Evolutionary conservation across 2,797 vertebrate genomes (phyloP), one percentile per base, ranked within the genome.

Genomic region (Bovichtus diacanthus): DNA sequence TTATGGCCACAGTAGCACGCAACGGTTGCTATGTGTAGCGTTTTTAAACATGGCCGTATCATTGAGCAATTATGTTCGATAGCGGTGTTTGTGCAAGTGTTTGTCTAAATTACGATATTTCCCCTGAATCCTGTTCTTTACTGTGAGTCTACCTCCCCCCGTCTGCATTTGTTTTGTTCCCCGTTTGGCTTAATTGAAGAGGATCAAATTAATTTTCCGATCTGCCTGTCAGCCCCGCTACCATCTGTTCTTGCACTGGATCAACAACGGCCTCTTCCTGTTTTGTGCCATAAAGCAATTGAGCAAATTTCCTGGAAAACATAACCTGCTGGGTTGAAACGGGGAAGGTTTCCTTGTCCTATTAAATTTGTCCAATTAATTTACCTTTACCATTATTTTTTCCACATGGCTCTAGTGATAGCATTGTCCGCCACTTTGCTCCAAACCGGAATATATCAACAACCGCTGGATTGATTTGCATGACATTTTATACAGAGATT

Each of bases 201-300:
- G 3, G 10, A 56, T 39, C 7, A 67, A 38, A 44, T 39, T 1
- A n/a, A 39, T 62, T 65, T 68, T 25, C 38, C 9, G 2, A 39
- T 53, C 43, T 21, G 29, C 5, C 18, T 39, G 36, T 50, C 12
- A 34, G 18, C 11, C 39, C 5, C 0, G 44, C 15, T 19, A 59
- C 21, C 39, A 54, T 72, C 55, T 67, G 54, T 34, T 29, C 18
- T 74, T 19, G 4, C 3, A 39, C 39, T 68, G 25, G 27, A 49
- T 70, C 53, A 81, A 77, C 60, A 74, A 56, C 2, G 0, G 27
- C 2, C 13, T 38, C 55, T 56, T 72, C 51, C 55, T 79, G 55
- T 34, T 59, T 66, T 66, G 29, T 76, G 58, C n/a, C 62, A 81
- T 83, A 70, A 83, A 81, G 23, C 38, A 61, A 60, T 7, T 3